Evolutionary conservation across 2,888 invertebrate genomes (phyloP), one percentile per base, ranked within the genome.

Genomic region (Athalia circularis): DNA sequence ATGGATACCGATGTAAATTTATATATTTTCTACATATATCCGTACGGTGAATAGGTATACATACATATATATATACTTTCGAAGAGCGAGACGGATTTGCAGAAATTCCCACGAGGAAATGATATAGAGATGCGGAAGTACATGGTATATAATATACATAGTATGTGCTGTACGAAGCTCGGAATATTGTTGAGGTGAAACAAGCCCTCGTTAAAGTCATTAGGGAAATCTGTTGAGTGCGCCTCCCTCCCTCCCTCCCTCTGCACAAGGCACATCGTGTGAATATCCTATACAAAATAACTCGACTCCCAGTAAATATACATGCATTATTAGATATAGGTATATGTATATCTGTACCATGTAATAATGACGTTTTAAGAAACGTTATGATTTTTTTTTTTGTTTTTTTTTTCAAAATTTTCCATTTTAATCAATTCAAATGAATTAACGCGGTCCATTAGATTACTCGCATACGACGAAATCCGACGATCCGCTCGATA

Each of bases 161-260:
- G 29, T 29, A 29, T 29, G 29, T 61, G 45, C 54, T 15, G n/a
- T 13, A 72, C 59, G 57, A 3, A 72, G 72, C 59, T 72, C 47
- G 72, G 75, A 75, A 75, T 75, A 75, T 78, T 64, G 62, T 65
- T 64, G 50, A 70, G 65, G 50, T 43, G 61, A 65, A 78, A 78
- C 78, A 62, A 65, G 64, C 74, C 78, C 72, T 74, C 47, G 57
- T 65, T 65, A 48, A 57, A 78, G 78, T 78, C 74, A 57, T 78
- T 74, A 78, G 74, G 78, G 65, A 78, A 74, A 74, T 72, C 62
- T 70, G 54, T 65, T 11, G 57, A 65, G 62, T 78, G 78, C 64
- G 59, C 9, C 15, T 52, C 65, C 47, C 47, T n/a, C 47, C 65
- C 65, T 1, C 13, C 13, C 59, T 29, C 29, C 29, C 45, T 9